These are phyloP conservation scores for Nerophis ophidion DNA, from an alignment of 2,113 vertebrate species.

Conservation along the genomic window DNA sequence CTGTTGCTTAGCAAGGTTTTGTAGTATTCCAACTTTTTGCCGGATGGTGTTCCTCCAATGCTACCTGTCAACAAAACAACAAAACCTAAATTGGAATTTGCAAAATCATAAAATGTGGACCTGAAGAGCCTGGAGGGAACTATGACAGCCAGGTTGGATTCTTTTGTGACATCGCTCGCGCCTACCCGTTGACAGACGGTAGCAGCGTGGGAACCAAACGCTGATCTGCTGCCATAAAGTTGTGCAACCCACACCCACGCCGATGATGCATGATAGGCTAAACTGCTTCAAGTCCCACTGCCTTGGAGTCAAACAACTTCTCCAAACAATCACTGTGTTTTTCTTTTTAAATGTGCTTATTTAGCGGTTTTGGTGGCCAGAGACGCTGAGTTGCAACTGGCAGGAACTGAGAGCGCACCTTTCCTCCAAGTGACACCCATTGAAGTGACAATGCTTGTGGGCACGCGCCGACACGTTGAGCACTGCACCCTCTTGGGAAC, in stretches of 20 bases:
- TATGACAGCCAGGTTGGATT: neutral
- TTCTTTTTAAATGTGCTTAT: constrained; percentile 29
- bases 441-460: constrained; percentile 29
- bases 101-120: no score
- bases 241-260: neutral
- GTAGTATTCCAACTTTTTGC: no score
- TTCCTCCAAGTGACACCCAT: constrained; percentile 27
- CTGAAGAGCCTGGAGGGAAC: no score
- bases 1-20: no score
- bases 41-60: no score
- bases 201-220: constrained; percentile 1
- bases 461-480: constrained; percentile 58
- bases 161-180: neutral
- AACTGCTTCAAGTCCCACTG: no score
- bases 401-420: constrained; percentile 5
- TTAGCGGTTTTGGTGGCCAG: constrained; percentile 30
- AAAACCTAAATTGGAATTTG: no score
- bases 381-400: constrained; percentile 43
- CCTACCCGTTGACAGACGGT: neutral
- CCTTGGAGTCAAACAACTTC: constrained; percentile 26
- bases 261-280: no score
- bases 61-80: no score
- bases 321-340: constrained; percentile 10
- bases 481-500: constrained; percentile 53
- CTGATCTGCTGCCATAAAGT: neutral